These are phyloP conservation scores for Bombus huntii DNA, from an alignment of 1,140 invertebrate genomes.

Conservation along the genomic window DNA sequence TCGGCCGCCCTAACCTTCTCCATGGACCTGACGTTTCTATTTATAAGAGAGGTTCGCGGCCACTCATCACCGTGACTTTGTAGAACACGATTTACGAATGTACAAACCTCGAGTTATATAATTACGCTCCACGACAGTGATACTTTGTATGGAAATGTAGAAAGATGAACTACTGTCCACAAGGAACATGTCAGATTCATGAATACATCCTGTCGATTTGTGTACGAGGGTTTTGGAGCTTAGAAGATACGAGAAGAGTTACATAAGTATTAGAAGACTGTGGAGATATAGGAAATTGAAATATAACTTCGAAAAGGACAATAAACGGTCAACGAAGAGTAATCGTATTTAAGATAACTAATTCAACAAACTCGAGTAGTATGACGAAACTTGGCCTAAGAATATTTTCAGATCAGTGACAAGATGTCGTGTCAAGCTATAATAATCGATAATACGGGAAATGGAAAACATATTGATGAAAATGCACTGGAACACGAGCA, in stretches of 20 bases:
- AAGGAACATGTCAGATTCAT: neutral
- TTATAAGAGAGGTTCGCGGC: neutral
- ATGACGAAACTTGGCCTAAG: no score
- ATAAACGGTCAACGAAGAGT: no score
- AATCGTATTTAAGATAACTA: no score
- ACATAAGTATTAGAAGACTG: no score
- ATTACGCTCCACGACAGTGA: conserved; percentile 7
- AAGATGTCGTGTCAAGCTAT: no score
- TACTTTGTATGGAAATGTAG: neutral
- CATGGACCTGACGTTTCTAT: conserved; percentile 29
- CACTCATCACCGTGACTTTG: neutral
- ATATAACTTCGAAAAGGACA: no score
- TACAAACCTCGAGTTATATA: neutral
- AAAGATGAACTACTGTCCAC: neutral
- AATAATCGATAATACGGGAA: no score
- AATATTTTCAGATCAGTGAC: no score
- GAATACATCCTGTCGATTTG: neutral
- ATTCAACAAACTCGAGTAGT: no score
- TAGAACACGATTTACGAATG: neutral
- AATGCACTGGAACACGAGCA: no score
- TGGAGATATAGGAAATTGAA: no score
- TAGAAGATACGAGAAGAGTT: neutral
- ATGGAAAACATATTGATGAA: no score
- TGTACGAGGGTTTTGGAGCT: neutral
- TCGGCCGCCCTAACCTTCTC: neutral